Evolutionary conservation across 2,888 invertebrate species (phyloP).

Genomic region (Apotomis capreana): DNA sequence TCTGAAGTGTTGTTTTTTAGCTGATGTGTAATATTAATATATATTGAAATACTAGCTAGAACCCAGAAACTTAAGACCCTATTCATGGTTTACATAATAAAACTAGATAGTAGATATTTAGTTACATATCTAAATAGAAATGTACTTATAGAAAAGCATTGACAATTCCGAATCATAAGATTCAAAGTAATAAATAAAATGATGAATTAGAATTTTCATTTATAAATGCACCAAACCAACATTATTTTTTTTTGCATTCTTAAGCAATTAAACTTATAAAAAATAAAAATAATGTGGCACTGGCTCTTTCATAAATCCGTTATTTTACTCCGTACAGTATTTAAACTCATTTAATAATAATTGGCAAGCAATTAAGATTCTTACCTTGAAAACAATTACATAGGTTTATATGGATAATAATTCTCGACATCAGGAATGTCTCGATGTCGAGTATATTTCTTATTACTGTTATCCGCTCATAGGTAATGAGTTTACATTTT

Average conservation of each 20-base stretch:
- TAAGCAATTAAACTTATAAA: background rate
- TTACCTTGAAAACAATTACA: slow-evolving; percentile 2
- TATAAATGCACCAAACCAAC: background rate
- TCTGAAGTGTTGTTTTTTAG: too few species aligned
- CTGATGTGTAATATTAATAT: too few species aligned
- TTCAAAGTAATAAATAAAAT: too few species aligned
- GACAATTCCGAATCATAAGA: background rate
- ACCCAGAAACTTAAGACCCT: too few species aligned
- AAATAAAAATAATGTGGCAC: background rate
- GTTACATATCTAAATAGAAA: too few species aligned
- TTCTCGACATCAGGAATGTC: background rate
- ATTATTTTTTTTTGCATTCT: background rate
- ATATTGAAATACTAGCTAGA: too few species aligned
- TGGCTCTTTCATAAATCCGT: background rate
- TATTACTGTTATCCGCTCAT: background rate
- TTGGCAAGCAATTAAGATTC: slow-evolving; percentile 2
- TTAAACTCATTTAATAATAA: background rate
- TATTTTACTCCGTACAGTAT: background rate
- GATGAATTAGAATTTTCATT: too few species aligned
- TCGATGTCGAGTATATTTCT: background rate
- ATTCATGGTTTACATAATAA: too few species aligned
- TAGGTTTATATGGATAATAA: background rate
- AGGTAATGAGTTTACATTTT: too few species aligned
- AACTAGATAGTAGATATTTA: too few species aligned
- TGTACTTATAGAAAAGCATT: background rate